Evolutionary conservation across 2,888 invertebrate species (phyloP).

Genomic region (Hemicrepidius hirtus): DNA sequence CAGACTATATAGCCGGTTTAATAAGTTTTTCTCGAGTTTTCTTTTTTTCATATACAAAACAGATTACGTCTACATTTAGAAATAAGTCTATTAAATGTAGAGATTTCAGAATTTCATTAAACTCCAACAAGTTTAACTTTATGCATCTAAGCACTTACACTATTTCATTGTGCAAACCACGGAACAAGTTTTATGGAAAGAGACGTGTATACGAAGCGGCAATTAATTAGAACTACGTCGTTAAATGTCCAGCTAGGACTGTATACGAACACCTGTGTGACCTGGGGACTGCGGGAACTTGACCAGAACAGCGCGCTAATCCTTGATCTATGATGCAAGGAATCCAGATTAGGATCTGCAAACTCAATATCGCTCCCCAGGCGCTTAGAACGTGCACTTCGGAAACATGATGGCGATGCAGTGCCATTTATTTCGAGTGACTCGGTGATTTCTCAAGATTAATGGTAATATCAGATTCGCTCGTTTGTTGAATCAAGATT

Average conservation of each 20-base stretch:
- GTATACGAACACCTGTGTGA: slow-evolving; percentile 63
- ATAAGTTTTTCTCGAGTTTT: too few species aligned
- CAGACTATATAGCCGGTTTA: too few species aligned
- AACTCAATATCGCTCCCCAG: slow-evolving; percentile 29
- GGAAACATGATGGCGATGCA: slow-evolving; percentile 27
- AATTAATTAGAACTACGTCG: slow-evolving; percentile 45
- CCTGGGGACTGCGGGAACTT: slow-evolving; percentile 58
- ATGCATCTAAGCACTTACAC: too few species aligned
- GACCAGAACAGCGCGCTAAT: slow-evolving; percentile 54
- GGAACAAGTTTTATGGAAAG: not conserved
- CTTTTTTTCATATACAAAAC: too few species aligned
- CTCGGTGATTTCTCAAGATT: slow-evolving; percentile 29
- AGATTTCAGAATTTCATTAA: too few species aligned
- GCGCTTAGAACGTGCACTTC: slow-evolving; percentile 32
- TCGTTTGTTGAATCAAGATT: slow-evolving; percentile 10
- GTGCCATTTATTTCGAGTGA: slow-evolving; percentile 32
- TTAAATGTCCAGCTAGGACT: slow-evolving; percentile 40
- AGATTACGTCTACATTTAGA: too few species aligned
- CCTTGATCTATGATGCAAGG: slow-evolving; percentile 42
- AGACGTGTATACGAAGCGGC: slow-evolving; percentile 18
- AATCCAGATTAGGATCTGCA: slow-evolving; percentile 30
- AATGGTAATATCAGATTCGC: slow-evolving; percentile 11
- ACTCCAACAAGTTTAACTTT: too few species aligned
- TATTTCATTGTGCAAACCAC: not conserved
- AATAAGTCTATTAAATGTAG: too few species aligned